Percentiles rank a stretch among this genome's conserved stretches.
Conservation (phyloP, 2,888 invertebrate species). For the Poecilobothrus nobilitatus region DNA sequence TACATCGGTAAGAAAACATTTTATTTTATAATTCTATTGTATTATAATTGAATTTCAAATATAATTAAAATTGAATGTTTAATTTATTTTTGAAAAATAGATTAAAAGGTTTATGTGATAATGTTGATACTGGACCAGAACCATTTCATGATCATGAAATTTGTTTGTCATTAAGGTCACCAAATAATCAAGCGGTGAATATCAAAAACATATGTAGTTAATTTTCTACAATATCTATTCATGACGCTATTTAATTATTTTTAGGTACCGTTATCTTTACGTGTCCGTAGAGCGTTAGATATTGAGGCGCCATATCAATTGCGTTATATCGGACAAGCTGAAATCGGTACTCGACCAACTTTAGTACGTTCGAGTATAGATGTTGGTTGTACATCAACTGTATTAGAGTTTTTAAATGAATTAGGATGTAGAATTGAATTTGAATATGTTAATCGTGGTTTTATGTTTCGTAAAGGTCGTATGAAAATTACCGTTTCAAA, state of each 20-base stretch:
- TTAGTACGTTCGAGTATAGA: constrained; percentile 87
- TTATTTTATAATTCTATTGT: constrained; percentile 10
- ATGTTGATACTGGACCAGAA: constrained; percentile 83
- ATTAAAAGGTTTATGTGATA: constrained; percentile 85
- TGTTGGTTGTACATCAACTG: constrained; percentile 81
- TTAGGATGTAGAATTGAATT: constrained; percentile 85
- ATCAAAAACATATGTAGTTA: not conserved
- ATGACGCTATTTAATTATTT: not conserved
- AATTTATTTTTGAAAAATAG: too few relatives aligned
- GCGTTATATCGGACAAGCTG: constrained; percentile 85
- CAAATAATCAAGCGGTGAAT: constrained; percentile 51
- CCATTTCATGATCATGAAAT: constrained; percentile 91
- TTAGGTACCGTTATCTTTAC: constrained; percentile 58
- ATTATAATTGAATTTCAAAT: constrained; percentile 8
- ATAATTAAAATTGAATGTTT: not conserved
- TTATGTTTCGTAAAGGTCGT: constrained; percentile 90
- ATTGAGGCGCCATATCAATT: constrained; percentile 66
- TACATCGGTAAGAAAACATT: constrained; percentile 54
- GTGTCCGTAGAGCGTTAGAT: constrained; percentile 75
- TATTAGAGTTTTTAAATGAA: constrained; percentile 86
- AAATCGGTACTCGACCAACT: constrained; percentile 78
- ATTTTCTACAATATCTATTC: not conserved
- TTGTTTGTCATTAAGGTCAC: constrained; percentile 69
- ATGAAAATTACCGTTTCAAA: constrained; percentile 97
- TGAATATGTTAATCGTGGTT: constrained; percentile 85